These are phyloP conservation scores for Drosophila peninsularis DNA, from an alignment of 2,888 invertebrate genomes.

Conservation along the genomic window DNA sequence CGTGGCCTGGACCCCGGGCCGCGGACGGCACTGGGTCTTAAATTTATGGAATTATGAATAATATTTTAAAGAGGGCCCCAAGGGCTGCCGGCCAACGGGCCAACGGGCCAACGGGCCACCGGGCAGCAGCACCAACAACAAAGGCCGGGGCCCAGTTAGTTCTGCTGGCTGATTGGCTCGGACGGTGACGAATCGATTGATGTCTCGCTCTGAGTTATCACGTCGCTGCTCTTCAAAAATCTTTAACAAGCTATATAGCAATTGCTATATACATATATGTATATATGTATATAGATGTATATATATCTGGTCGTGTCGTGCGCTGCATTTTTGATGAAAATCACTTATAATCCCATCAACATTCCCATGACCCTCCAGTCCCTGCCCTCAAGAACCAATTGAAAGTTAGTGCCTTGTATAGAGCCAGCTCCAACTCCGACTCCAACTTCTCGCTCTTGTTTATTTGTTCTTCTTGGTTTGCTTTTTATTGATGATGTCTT, in stretches of 20 bases:
- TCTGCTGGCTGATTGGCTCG: constrained; percentile 73
- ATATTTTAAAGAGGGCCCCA: constrained; percentile 76
- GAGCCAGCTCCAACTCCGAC: constrained; percentile 12
- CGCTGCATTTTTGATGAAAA: constrained; percentile 80
- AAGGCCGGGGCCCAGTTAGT: constrained; percentile 58
- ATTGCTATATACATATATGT: constrained; percentile 24
- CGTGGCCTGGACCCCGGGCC: constrained; percentile 55
- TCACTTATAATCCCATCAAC: constrained; percentile 79
- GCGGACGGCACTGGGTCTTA: constrained; percentile 21
- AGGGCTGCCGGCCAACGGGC: constrained; percentile 54
- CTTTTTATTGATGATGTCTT: constrained; percentile 79
- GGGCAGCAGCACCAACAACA: constrained; percentile 36
- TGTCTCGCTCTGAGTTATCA: constrained; percentile 80
- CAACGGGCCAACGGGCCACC: constrained; percentile 63
- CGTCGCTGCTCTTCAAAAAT: constrained; percentile 74
- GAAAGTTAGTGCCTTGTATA: constrained; percentile 60
- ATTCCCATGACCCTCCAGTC: constrained; percentile 66
- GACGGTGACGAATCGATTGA: constrained; percentile 77
- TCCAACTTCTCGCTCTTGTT: constrained; percentile 35
- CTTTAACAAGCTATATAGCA: constrained; percentile 74
- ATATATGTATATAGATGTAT: constrained; percentile 9
- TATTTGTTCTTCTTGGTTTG: constrained; percentile 60
- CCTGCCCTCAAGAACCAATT: constrained; percentile 54
- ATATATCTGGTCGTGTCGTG: constrained; percentile 61
- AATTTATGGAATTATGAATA: constrained; percentile 80